Evolutionary conservation across 35 echinoderm and acorn worm species (phyloP), one percentile per base, ranked within the genome.

Genomic region (Nesometra sesokonis): DNA sequence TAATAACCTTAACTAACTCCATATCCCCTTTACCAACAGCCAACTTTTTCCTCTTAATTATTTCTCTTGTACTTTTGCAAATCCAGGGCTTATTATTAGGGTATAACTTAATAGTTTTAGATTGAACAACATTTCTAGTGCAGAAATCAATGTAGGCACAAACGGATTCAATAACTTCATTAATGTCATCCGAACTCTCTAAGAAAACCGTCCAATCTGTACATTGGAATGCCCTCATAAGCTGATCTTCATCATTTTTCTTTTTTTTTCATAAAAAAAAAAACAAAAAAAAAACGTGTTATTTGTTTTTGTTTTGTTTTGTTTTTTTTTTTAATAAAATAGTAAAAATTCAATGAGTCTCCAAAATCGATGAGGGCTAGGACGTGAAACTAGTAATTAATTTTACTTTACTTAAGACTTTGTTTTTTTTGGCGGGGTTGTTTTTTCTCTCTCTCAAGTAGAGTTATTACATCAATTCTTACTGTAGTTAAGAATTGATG

Each of bases 21-120:
- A 34, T 90, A 37, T 90, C 37, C 27, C 82, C 82, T 21, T 78
- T 46, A 31, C 35, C 84, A 32, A 77, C 80, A 0, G 37, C 31
- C 47, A 37, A 0, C 33, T 85, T 90, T 83, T 86, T 86, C 77
- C 80, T 78, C 33, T 90, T 90, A 5, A 90, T 85, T 19, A 89
- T 35, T 52, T 76, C 35, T 47, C 78, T 90, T 29, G 85, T 83
- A 78, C 76, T 39, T 46, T 82, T 86, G 13, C 57, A 43, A 46
- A 90, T 90, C 89, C 83, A 90, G 32, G 89, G 83, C 37, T 90
- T 90, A 85, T 90, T 90, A 39, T 80, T 90, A 36, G 89, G 76
- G 47, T 78, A 90, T 27, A 90, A 31, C 47, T 88, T 82, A 40
- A 87, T 31, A 17, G 76, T 36, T 84, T 89, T 89, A 13, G 76